Evolutionary conservation across 1,140 invertebrate genomes (phyloP), one percentile per base, ranked within the genome.

Genomic region (Pseudomyrmex sp.): DNA sequence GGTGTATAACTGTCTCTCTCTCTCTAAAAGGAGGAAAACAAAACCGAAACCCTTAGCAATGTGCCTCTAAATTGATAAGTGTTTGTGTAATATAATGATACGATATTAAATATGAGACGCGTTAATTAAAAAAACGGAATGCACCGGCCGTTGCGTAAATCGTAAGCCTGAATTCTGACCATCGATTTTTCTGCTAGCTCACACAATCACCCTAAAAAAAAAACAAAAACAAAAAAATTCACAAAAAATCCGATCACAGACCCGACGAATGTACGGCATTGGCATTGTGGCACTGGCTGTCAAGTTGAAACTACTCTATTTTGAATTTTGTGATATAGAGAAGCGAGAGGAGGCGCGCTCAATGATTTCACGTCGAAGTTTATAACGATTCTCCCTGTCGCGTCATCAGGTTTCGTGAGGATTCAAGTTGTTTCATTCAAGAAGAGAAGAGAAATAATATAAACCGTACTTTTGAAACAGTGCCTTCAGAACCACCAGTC

Each of bases 51-150:
- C 93, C 92, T 93, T 94, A 93, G 93, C 91, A 93, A 94, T 93
- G 93, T 94, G 93, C 93, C 93, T 94, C 93, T 93, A 93, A 94
- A 94, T 93, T 93, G 89, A 92, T 93, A 93, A 93, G 92, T 90
- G 90, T 93, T 93, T 90, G 76, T 92, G 92, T 93, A 93, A 91
- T 93, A 91, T 93, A 93, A 89, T 86, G 84, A 90, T 91, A 90
- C 79, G 75, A 86, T 85, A 91, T 91, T 82, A 75, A 35, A 88
- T 89, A 91, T 54, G 48, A 54, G 72, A 89, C 91, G 35, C 35
- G 35, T 35, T 35, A 35, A 35, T 35, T 35, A 35, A 85, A 91
- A 85, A 85, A 88, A 90, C 61, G 86, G 69, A 90, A 82, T 80
- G 83, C 85, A 90, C 83, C 66, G 83, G 87, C 75, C 85, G 85